Evolutionary conservation across 2,113 vertebrate genomes (phyloP), one percentile per base, ranked within the genome.

Genomic region (Nothoprocta perdicaria): DNA sequence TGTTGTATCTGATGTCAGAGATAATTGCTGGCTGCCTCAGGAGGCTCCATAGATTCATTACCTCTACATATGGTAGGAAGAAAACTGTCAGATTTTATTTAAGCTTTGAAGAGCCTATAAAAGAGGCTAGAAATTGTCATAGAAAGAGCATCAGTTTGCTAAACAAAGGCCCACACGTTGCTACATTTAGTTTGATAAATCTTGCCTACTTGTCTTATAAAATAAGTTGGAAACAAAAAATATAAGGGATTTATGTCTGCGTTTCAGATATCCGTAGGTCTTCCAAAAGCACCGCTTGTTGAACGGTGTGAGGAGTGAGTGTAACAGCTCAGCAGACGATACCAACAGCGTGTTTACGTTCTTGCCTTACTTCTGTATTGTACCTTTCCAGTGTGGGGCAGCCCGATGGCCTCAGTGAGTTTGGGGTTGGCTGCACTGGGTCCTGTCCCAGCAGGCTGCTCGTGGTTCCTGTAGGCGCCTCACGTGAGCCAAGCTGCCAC

Each of bases 31-130:
- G 12, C 69, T 96, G 84, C 72, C 89, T 94, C 94, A 72, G 78
- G 91, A 95, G 89, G 87, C 82, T 89, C 85, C 84, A 92, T 87
- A 93, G 89, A 87, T 92, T 95, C 91, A 92, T 91, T 96, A 89
- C 84, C 72, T 92, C 87, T 87, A 89, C 86, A 91, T 95, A 94
- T 94, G 89, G 84, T 89, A 75, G 79, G 57, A 89, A 85, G 84
- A 92, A 93, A 90, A 72, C 81, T 96, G 94, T 80, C 92, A 94
- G 63, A 74, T 94, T 95, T 89, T 92, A 93, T 94, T 92, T 90
- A 89, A 91, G 52, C 79, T 89, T 89, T 93, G 84, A 91, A 82
- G 33, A 89, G 46, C 57, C 72, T 82, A 86, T 84, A 85, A 80
- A 94, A 74, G 53, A 72, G 87, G 81, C 84, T 77, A 77, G 84